Conservation (phyloP, 2,797 vertebrate genomes). For the Eptatretus atami region DNA sequence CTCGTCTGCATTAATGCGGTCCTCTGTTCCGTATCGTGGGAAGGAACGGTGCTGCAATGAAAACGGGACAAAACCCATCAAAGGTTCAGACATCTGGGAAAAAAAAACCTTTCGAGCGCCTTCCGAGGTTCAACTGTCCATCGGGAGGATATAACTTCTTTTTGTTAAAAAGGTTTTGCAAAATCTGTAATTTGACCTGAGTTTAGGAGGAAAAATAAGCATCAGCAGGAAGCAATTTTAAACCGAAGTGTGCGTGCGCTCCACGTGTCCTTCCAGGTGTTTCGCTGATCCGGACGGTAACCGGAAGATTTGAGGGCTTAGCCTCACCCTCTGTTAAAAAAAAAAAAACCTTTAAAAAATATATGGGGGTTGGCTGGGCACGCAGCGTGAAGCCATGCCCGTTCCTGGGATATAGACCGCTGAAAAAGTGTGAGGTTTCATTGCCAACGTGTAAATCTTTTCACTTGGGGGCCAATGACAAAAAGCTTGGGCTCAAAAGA, state of each 20-base stretch:
- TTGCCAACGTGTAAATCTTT: slow-evolving; percentile 71
- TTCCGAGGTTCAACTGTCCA: too few species aligned
- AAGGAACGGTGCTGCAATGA: slow-evolving; percentile 43
- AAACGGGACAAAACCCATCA: too few species aligned
- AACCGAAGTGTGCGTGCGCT: neutral
- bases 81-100: too few species aligned
- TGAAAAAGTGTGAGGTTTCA: slow-evolving; percentile 88
- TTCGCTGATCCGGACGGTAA: slow-evolving; percentile 73
- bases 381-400: slow-evolving; percentile 79
- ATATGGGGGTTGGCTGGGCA: too few species aligned
- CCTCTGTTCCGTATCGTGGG: slow-evolving; percentile 55
- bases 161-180: too few species aligned
- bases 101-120: too few species aligned
- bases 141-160: too few species aligned
- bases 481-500: slow-evolving; percentile 69
- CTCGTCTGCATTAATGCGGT: slow-evolving; percentile 61
- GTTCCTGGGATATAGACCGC: slow-evolving; percentile 71
- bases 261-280: slow-evolving; percentile 35
- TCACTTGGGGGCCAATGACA: slow-evolving; percentile 51
- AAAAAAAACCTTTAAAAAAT: too few species aligned
- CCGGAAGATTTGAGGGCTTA: slow-evolving; percentile 74
- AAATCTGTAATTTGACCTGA: too few species aligned
- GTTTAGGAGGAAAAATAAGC: slow-evolving; percentile 14
- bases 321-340: too few species aligned
- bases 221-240: slow-evolving; percentile 8